These are phyloP conservation scores for Agriotes lineatus DNA, from an alignment of 2,888 invertebrate genomes.

Conservation along the genomic window DNA sequence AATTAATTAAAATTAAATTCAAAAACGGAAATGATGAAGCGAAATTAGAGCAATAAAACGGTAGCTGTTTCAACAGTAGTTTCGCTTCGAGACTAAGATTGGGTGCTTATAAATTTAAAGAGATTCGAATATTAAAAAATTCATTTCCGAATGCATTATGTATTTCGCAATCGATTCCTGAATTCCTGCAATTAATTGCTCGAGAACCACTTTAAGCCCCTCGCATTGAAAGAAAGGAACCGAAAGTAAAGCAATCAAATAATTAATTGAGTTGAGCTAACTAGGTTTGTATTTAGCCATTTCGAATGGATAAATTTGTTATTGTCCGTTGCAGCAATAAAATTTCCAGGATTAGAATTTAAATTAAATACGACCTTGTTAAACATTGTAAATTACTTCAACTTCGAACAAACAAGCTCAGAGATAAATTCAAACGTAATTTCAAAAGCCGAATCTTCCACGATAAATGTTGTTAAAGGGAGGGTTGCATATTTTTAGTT, in stretches of 20 bases:
- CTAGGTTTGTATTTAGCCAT: background rate
- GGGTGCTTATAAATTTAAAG: background rate
- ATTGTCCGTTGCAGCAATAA: background rate
- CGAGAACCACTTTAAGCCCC: background rate
- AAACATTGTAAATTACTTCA: background rate
- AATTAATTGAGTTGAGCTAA: conserved; percentile 13
- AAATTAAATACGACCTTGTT: background rate
- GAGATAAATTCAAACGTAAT: background rate
- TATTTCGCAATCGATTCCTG: too few species aligned
- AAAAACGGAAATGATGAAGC: conserved; percentile 14
- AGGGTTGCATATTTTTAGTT: conserved; percentile 5
- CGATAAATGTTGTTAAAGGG: background rate
- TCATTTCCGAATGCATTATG: background rate
- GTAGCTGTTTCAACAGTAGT: conserved; percentile 9
- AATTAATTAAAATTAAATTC: conserved; percentile 4
- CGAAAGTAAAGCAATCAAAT: background rate
- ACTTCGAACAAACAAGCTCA: background rate
- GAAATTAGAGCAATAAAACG: background rate
- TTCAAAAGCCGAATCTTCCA: background rate
- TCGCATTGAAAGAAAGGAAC: background rate
- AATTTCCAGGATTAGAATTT: background rate
- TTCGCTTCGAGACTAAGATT: background rate
- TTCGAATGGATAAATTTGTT: background rate
- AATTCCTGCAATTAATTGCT: background rate
- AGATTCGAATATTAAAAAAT: background rate